These are phyloP conservation scores for Brenthis daphne DNA, from an alignment of 2,888 invertebrate species.

Conservation along the genomic window DNA sequence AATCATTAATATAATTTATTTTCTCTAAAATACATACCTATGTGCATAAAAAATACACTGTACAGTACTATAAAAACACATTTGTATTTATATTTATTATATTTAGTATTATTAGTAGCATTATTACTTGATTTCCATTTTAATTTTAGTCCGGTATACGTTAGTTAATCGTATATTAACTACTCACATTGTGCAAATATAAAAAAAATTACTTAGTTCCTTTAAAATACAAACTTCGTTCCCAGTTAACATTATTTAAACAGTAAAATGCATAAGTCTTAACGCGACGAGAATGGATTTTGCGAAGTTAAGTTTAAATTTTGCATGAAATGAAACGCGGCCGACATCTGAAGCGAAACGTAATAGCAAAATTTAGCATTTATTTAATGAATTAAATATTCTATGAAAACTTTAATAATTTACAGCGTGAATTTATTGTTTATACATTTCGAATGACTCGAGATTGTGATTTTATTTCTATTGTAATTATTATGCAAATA, in stretches of 20 bases:
- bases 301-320: slow-evolving; percentile 35
- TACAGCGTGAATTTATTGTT: neutral
- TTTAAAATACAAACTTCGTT: neutral
- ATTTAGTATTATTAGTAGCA: too few species aligned
- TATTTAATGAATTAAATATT: slow-evolving; percentile 10
- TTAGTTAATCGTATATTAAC: neutral
- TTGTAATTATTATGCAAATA: too few species aligned
- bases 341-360: slow-evolving; percentile 26
- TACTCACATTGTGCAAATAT: neutral
- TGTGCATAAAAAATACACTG: too few species aligned
- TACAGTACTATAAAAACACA: too few species aligned
- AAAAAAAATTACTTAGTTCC: neutral
- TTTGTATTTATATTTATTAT: too few species aligned
- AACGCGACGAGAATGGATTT: slow-evolving; percentile 35
- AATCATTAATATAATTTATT: too few species aligned
- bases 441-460: neutral
- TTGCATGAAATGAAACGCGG: slow-evolving; percentile 38
- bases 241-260: slow-evolving; percentile 27
- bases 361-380: slow-evolving; percentile 25
- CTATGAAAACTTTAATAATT: slow-evolving; percentile 8
- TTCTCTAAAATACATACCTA: too few species aligned
- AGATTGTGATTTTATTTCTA: too few species aligned
- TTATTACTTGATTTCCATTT: too few species aligned
- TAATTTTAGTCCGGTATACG: too few species aligned
- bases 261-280: slow-evolving; percentile 32